Conservation (phyloP, 2,113 vertebrate genomes). For the Chamaetylas fuelleborni region DNA sequence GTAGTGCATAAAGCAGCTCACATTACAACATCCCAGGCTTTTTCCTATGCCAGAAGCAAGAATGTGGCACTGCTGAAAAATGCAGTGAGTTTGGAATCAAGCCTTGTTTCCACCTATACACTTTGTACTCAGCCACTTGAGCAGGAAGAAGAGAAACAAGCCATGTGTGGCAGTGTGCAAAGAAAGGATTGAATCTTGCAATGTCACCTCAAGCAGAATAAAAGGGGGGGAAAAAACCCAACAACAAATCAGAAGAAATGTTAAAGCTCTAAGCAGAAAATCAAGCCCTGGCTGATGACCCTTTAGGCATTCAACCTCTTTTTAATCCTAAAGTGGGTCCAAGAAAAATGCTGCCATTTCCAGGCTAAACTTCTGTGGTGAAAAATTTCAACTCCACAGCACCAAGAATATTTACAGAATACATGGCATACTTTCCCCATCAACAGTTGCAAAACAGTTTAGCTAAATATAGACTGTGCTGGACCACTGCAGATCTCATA, state of each 20-base stretch:
- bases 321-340: background rate
- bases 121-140: background rate
- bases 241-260: background rate
- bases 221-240: background rate
- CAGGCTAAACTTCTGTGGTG: background rate
- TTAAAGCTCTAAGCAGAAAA: background rate
- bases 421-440: slow-evolving; percentile 60
- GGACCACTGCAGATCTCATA: slow-evolving; percentile 40
- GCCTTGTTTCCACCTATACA: background rate
- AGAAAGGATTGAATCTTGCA: background rate
- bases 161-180: background rate
- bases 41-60: background rate
- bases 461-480: slow-evolving; percentile 64
- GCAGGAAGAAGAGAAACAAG: background rate
- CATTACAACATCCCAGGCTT: background rate
- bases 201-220: background rate
- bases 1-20: background rate
- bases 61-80: background rate
- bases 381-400: background rate
- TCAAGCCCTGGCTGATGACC: background rate
- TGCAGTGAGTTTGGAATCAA: background rate
- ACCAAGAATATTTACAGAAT: slow-evolving; percentile 6
- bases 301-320: background rate
- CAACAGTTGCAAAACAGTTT: slow-evolving; percentile 56
- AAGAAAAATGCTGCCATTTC: background rate